Evolutionary conservation across 2,113 vertebrate genomes (phyloP).

Genomic region (Galemys pyrenaicus): DNA sequence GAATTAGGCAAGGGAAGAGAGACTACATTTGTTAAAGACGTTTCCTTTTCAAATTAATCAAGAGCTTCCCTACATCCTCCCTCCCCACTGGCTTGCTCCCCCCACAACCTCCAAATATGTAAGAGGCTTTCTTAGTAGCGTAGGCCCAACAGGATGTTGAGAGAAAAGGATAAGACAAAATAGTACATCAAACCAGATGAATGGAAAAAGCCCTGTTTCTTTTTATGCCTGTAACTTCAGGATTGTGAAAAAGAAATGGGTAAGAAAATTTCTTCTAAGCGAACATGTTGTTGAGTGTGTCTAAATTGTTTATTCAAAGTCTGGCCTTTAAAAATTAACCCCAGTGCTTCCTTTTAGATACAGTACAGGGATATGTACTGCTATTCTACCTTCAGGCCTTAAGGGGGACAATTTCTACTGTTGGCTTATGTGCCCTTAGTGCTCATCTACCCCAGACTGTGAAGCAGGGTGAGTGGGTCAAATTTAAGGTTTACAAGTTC

Average conservation of each 20-base stretch:
- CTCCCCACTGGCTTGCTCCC: not conserved
- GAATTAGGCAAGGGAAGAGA: constrained; percentile 63
- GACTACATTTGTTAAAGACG: constrained; percentile 64
- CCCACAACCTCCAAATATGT: constrained; percentile 9
- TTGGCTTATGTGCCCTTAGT: not conserved
- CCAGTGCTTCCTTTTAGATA: not conserved
- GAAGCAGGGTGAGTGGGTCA: not conserved
- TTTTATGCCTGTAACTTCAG: not conserved
- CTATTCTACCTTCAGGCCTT: not conserved
- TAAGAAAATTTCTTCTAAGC: not conserved
- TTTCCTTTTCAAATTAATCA: constrained; percentile 72
- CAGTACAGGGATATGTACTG: not conserved
- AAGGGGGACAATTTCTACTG: not conserved
- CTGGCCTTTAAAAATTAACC: not conserved
- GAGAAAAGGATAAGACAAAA: constrained; percentile 44
- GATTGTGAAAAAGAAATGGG: not conserved
- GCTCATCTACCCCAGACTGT: not conserved
- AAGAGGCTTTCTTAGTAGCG: constrained; percentile 57
- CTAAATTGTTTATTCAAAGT: not conserved
- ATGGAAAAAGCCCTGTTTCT: constrained; percentile 42
- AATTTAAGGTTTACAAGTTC: not conserved
- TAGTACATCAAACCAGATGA: constrained; percentile 6
- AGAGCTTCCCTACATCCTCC: constrained; percentile 37
- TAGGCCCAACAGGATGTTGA: constrained; percentile 59
- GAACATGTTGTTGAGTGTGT: not conserved